phyloP scores from a whole-genome alignment of 2,797 vertebrate species.

The Chelon labrosus region DNA sequence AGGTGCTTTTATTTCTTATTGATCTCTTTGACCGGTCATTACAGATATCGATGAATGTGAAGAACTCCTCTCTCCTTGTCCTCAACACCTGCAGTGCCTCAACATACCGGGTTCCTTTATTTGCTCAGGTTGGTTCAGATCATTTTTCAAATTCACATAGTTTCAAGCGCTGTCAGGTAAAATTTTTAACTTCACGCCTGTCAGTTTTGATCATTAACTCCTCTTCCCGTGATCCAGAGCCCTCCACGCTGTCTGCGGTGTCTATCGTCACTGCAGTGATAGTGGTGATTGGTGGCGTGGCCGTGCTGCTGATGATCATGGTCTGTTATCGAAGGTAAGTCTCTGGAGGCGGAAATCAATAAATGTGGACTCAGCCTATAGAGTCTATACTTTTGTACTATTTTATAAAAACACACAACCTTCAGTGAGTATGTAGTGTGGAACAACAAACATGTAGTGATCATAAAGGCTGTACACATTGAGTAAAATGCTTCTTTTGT shows the following conservation, averaged over 20 bases:
- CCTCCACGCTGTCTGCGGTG: conserved; percentile 58
- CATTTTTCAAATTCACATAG: not conserved
- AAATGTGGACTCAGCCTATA: not conserved
- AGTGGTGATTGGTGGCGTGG: conserved; percentile 68
- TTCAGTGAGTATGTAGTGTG: too few relatives aligned
- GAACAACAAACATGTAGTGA: too few relatives aligned
- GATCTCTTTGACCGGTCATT: conserved; percentile 17
- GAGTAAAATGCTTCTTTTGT: not conserved
- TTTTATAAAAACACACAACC: too few relatives aligned
- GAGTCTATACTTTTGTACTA: too few relatives aligned
- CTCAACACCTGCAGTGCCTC: conserved; percentile 72
- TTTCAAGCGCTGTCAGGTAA: not conserved
- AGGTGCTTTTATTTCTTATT: not conserved
- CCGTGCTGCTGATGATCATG: conserved; percentile 66
- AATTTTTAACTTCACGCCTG: not conserved
- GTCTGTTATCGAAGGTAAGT: conserved; percentile 79
- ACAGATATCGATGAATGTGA: conserved; percentile 86
- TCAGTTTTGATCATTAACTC: not conserved
- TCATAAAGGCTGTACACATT: too few relatives aligned
- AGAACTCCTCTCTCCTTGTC: conserved; percentile 68
- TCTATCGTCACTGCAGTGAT: conserved; percentile 72
- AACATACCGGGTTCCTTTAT: conserved; percentile 83
- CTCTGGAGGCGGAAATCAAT: not conserved
- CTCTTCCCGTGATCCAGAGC: conserved; percentile 58
- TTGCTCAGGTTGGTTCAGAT: conserved; percentile 80